Percentiles rank a stretch among this genome's conserved stretches.
Conservation (phyloP, 2,113 vertebrate species). For the Leptobrachium leishanense region DNA sequence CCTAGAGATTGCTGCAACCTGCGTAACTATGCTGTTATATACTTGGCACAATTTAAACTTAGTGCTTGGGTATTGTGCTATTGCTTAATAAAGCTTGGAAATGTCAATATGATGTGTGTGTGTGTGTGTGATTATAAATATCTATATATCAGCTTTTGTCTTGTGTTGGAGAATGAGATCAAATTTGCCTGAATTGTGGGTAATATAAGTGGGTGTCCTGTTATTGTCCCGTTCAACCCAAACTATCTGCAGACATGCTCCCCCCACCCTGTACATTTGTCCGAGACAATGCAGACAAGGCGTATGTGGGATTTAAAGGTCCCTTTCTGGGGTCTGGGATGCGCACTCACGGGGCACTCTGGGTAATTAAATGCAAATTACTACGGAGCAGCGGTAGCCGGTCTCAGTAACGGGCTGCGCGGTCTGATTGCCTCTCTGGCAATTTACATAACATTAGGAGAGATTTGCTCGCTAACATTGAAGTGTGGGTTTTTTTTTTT, state of each 20-base stretch:
- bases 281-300: background rate
- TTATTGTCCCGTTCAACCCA: background rate
- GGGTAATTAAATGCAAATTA: conserved; percentile 82
- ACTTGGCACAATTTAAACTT: too few relatives aligned
- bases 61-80: too few relatives aligned
- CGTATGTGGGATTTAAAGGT: conserved; percentile 4
- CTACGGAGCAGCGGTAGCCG: conserved; percentile 71
- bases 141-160: too few relatives aligned
- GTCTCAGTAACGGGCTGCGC: conserved; percentile 58
- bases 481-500: conserved; percentile 35
- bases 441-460: conserved; percentile 79
- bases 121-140: too few relatives aligned
- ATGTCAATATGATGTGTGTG: too few relatives aligned
- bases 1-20: too few relatives aligned
- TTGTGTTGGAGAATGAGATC: too few relatives aligned
- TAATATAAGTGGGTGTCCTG: background rate
- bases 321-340: conserved; percentile 1
- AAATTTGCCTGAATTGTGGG: too few relatives aligned
- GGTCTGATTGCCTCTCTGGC: conserved; percentile 71
- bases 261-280: background rate
- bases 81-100: too few relatives aligned
- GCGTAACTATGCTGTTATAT: too few relatives aligned
- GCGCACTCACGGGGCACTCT: conserved; percentile 51
- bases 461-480: conserved; percentile 65
- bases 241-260: background rate